Conservation (phyloP, 2,797 vertebrate species). For the Zalophus californianus region DNA sequence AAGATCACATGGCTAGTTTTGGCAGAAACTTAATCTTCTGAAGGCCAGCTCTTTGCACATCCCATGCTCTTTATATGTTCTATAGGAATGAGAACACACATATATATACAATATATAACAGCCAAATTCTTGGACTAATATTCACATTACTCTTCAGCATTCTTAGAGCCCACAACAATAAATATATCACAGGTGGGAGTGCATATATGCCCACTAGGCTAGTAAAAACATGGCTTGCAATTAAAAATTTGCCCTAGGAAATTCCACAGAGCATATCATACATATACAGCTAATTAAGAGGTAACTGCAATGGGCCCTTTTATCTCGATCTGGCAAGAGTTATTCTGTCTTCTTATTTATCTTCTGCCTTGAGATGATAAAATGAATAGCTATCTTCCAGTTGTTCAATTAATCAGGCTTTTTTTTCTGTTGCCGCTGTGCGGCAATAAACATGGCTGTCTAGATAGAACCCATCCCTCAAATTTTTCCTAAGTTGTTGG, state of each 20-base stretch:
- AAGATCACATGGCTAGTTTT: neutral
- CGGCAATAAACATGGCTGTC: constrained; percentile 34
- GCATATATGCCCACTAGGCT: too few relatives aligned
- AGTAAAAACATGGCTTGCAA: neutral
- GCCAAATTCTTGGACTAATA: neutral
- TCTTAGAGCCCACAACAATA: neutral
- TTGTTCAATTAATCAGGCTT: constrained; percentile 78
- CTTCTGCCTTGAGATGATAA: constrained; percentile 67
- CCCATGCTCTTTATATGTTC: neutral
- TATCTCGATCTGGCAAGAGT: neutral
- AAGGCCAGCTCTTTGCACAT: neutral
- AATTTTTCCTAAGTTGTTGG: constrained; percentile 31
- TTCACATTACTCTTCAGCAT: neutral
- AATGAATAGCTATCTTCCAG: constrained; percentile 66
- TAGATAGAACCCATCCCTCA: constrained; percentile 40
- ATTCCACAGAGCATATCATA: neutral
- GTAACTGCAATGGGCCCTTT: constrained; percentile 2
- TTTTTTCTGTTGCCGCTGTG: constrained; percentile 56
- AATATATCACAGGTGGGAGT: neutral
- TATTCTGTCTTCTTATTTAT: constrained; percentile 74
- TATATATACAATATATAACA: neutral
- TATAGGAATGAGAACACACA: neutral
- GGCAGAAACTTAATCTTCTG: neutral
- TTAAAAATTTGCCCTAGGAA: constrained; percentile 36
- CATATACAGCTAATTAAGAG: neutral